phyloP scores from a whole-genome alignment of 2,797 vertebrate genomes.

The Malacoctenus gilli region DNA sequence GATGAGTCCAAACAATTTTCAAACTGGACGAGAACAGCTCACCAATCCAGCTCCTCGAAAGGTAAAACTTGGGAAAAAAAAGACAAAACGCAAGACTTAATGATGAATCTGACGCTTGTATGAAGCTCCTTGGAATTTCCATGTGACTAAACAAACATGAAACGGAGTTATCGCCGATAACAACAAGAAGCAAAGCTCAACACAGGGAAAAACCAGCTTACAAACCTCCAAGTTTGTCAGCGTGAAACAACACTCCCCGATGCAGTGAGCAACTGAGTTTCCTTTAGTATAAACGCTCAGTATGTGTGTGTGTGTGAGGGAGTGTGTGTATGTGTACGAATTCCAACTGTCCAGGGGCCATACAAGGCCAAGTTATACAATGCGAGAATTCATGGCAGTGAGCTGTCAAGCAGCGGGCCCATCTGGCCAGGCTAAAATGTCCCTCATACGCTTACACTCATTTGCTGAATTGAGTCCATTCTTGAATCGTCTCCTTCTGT shows the following conservation, averaged over 20 bases:
- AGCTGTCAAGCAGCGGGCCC: conserved; percentile 34
- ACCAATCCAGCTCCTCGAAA: too few relatives aligned
- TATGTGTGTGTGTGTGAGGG: conserved; percentile 3
- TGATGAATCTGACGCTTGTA: too few relatives aligned
- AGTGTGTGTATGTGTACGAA: conserved; percentile 13
- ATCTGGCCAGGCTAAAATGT: conserved; percentile 30
- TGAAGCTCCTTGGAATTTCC: too few relatives aligned
- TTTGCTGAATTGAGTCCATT: conserved; percentile 18
- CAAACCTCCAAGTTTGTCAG: neutral
- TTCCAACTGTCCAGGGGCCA: conserved; percentile 44
- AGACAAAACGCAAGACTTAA: too few relatives aligned
- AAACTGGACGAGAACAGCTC: too few relatives aligned
- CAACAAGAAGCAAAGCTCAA: neutral
- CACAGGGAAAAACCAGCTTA: neutral
- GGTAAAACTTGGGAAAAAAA: too few relatives aligned
- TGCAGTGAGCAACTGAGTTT: neutral
- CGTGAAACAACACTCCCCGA: neutral
- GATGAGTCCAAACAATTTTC: too few relatives aligned
- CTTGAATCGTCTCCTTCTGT: neutral
- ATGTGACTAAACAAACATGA: too few relatives aligned
- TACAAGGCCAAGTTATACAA: conserved; percentile 56
- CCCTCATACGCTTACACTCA: conserved; percentile 36
- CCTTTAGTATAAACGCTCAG: neutral
- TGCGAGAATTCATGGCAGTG: conserved; percentile 54
- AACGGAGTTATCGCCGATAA: too few relatives aligned